Evolutionary conservation across 2,888 invertebrate species (phyloP).

Genomic region (Pyralis farinalis): DNA sequence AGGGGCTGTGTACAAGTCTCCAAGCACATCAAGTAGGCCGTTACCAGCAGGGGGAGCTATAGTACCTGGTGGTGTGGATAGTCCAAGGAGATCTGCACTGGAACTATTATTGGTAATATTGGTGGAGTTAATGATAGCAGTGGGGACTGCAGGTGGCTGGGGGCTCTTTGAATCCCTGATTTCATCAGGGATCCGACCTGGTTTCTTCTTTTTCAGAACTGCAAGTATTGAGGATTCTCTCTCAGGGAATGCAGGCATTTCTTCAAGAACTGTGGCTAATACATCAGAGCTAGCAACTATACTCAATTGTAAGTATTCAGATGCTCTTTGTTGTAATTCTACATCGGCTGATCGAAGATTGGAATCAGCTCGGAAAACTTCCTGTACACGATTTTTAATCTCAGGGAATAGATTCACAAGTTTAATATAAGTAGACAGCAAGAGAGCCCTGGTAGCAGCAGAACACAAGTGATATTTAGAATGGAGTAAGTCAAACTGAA

Average conservation of each 20-base stretch:
- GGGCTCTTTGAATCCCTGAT: conserved; percentile 92
- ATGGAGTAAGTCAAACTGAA: conserved; percentile 98
- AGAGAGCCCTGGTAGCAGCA: conserved; percentile 96
- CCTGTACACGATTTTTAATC: conserved; percentile 97
- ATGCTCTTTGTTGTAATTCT: conserved; percentile 98
- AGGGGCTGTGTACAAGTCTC: conserved; percentile 89
- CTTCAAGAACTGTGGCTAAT: conserved; percentile 98
- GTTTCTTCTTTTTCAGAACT: conserved; percentile 99
- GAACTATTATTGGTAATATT: conserved; percentile 74
- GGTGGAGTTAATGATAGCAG: conserved; percentile 72
- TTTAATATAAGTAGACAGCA: conserved; percentile 99
- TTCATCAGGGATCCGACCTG: conserved; percentile 95
- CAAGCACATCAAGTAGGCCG: conserved; percentile 94
- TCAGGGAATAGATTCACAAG: conserved; percentile 99
- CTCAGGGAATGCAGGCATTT: conserved; percentile 99
- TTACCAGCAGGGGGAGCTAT: conserved; percentile 85
- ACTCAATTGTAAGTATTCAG: conserved; percentile 98
- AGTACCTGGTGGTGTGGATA: conserved; percentile 92
- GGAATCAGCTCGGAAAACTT: conserved; percentile 96
- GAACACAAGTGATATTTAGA: conserved; percentile 99
- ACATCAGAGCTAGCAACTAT: conserved; percentile 98
- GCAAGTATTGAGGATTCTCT: conserved; percentile 98
- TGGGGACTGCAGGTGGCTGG: conserved; percentile 59
- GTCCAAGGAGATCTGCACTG: conserved; percentile 92
- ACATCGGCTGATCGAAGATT: conserved; percentile 98